Conservation (phyloP, 1,140 invertebrate genomes). For the Hydropsyche tenuis region DNA sequence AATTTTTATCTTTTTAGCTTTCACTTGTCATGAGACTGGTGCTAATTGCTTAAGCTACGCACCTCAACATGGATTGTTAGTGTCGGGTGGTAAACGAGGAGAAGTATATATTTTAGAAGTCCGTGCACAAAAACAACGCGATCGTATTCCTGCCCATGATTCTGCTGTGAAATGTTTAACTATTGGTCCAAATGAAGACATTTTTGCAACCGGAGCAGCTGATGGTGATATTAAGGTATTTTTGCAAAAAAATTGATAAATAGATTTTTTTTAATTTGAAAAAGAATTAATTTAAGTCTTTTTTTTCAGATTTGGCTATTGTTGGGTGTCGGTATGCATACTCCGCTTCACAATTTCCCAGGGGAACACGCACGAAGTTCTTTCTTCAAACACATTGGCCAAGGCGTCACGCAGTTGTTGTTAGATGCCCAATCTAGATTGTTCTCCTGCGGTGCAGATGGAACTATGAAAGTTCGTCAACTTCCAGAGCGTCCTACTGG, state of each 20-base stretch:
- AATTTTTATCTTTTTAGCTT: constrained; percentile 65
- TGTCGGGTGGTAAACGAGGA: constrained; percentile 95
- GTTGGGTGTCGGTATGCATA: constrained; percentile 62
- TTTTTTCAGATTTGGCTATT: constrained; percentile 31
- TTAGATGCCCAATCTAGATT: constrained; percentile 86
- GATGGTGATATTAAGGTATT: constrained; percentile 98
- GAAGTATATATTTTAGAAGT: constrained; percentile 96
- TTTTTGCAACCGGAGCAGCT: constrained; percentile 96
- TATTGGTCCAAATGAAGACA: constrained; percentile 93
- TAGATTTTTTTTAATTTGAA: constrained; percentile 28
- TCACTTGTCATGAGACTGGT: constrained; percentile 92
- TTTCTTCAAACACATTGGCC: constrained; percentile 95
- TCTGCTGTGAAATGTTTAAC: constrained; percentile 93
- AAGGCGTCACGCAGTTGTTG: constrained; percentile 94
- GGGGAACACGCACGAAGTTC: constrained; percentile 92
- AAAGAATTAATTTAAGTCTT: background rate
- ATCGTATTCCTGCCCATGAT: constrained; percentile 92
- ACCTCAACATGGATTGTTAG: constrained; percentile 88
- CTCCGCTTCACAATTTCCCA: constrained; percentile 84
- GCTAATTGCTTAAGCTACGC: constrained; percentile 89
- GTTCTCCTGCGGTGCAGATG: constrained; percentile 98
- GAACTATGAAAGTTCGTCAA: constrained; percentile 96
- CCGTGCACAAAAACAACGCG: constrained; percentile 83
- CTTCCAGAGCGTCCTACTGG: constrained; percentile 74
- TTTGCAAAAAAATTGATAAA: background rate